Evolutionary conservation across 2,888 invertebrate species (phyloP), one percentile per base, ranked within the genome.

Genomic region (Diarsia mendica): DNA sequence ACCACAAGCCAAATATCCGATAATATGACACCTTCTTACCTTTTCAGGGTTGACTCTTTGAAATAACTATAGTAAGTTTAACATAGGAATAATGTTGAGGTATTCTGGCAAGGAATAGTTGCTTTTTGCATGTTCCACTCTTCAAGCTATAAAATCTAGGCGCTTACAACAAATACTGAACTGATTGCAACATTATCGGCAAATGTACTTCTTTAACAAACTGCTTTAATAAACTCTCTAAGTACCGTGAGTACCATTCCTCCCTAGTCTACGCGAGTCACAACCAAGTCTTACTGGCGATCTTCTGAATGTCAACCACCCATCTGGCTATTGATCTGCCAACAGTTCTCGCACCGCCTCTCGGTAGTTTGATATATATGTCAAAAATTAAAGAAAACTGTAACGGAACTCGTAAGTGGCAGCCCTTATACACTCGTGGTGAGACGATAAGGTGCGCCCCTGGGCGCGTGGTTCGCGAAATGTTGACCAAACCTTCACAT

Each of bases 401-500:
- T n/a, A n/a, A n/a, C n/a, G n/a, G n/a, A n/a, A n/a, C 28, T 28
- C 15, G 6, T 55, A 3, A 13, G 55, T 55, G 61, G 20, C 28
- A 81, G 44, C 85, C 85, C 82, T 83, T 9, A 44, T 6, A 23
- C 15, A 33, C 13, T 71, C 64, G 69, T 61, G 61, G 20, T 58
- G 28, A 23, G 60, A 28, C 61, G 18, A 67, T n/a, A n/a, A 69
- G 83, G 83, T 49, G 82, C 82, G 83, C 82, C 85, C 65, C 82
- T 75, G 39, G 64, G 70, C 80, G 70, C 75, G 76, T 73, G 72
- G 73, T 80, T 87, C 86, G 80, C 83, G 85, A 85, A 86, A 85
- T 87, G 86, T 87, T 86, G 82, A 80, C 86, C 74, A 68, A 87
- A 87, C 87, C 86, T 87, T 87, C 86, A 85, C 86, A 87, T 87